Base-by-base conservation (phyloP, 2,888 invertebrate species). In the Anoncus sp. region DNA sequence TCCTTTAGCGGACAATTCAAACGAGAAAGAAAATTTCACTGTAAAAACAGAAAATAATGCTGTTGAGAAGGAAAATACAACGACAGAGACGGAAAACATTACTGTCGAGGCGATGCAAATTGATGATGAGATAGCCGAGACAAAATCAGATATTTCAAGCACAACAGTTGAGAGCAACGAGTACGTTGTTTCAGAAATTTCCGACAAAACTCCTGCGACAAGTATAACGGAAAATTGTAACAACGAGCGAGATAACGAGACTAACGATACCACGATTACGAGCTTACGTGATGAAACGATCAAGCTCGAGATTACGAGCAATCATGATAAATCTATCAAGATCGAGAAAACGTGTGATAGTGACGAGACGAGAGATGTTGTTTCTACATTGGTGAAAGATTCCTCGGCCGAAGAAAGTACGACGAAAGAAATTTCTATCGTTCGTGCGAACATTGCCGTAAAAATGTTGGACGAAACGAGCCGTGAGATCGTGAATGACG, bases 401-500 rank as follows among this genome's bases (percentile, higher is more conserved):
- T 27, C 45, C 14, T 10, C 10, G 47, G 1, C 12, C 12, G 24
- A 24, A 62, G 18, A 31, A 31, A 59, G 10, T 14, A 14, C 2
- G 24, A 20, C 14, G 18, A 12, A 59, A 35, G 40, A 70, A 65
- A 45, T 24, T 43, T 43, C 49, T 20, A 9, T 9, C 20, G 53
- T 27, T 27, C n/a, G 20, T n/a, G 18, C 3, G 45, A 65, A 5
- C 16, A 49, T 35, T 59, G 40, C 14, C 31, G 57, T 12, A 31
- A 65, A 10, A 10, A 22, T 16, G 65, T 22, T 24, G 63, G 63
- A n/a, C 69, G n/a, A 78, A 24, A 24, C 69, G 38, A 71, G 24
- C 18, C 35, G n/a, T 9, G 51, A 31, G 10, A 24, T 45, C 9
- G 57, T 59, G 40, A 71, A 49, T 3, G 55, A 74, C 12, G 31